Base-by-base conservation (phyloP, 2,797 vertebrate species). In the Netta rufina region DNA sequence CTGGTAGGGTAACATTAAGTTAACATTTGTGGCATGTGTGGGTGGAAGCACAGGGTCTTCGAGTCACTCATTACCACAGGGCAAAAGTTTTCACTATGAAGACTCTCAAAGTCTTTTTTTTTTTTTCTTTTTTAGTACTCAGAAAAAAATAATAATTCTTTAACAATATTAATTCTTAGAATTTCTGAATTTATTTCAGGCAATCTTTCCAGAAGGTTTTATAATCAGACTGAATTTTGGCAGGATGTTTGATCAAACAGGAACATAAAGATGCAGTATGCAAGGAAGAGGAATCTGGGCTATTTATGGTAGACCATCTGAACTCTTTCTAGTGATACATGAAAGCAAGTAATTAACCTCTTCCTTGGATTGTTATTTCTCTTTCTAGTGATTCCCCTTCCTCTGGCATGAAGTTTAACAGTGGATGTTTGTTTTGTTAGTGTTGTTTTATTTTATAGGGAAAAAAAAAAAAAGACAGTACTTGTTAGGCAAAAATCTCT, bases 1-100 rank as follows among this genome's bases (percentile, higher is more conserved):
- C 89, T 95, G 3, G 84, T 87, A 86, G 65, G 77, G 84, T 78
- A 94, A 94, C 8, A 10, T 72, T 84, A 94, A 86, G 80, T 75
- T 79, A 91, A 90, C 49, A 87, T 97, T 93, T 93, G 41, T 9
- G 5, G 30, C 17, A 3, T 25, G 2, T 43, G 78, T 83, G 78
- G 58, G 91, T 54, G 66, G 90, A 43, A 93, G 33, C 19, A 49
- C n/a, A 24, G 18, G 24, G 30, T 11, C 51, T 86, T 80, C 38
- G 58, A 87, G 60, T 79, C 49, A 32, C 56, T 89, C 41, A 71
- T 94, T 81, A 65, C 56, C 83, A 64, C 32, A 25, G 47, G 89
- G 71, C 27, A 65, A 84, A 94, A 74, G 45, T 84, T 79, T 60
- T 86, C 69, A 38, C 71, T 61, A 39, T 74, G 28, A 96, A 27